These are phyloP conservation scores for Hyles euphorbiae DNA, from an alignment of 1,140 invertebrate species.

Conservation along the genomic window DNA sequence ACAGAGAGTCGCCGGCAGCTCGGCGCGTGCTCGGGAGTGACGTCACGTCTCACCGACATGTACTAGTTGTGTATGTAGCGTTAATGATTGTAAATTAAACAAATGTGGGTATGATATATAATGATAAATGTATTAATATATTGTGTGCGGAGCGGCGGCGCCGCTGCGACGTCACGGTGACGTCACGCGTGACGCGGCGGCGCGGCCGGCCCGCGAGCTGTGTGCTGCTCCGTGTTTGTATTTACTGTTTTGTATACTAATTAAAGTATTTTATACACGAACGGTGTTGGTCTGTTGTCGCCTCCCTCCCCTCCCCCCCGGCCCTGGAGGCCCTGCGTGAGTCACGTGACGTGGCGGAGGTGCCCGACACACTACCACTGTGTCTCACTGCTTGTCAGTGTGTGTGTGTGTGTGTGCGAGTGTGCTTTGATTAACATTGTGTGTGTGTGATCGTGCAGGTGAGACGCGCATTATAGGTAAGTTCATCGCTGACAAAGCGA, in stretches of 20 bases:
- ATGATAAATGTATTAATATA: slow-evolving; percentile 25
- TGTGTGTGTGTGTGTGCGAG: slow-evolving; percentile 9
- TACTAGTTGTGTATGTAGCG: too few species aligned
- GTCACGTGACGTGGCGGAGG: not conserved
- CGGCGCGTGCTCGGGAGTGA: too few species aligned
- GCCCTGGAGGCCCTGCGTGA: not conserved
- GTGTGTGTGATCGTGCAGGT: too few species aligned
- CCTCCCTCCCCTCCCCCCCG: slow-evolving; percentile 5
- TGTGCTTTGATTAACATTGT: not conserved
- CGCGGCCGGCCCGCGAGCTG: slow-evolving; percentile 14
- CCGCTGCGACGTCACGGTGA: slow-evolving; percentile 1
- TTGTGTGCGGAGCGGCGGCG: slow-evolving; percentile 14
- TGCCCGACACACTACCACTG: not conserved
- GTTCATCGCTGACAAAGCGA: too few species aligned
- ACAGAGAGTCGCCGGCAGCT: too few species aligned
- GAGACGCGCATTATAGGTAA: too few species aligned
- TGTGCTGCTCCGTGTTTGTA: slow-evolving; percentile 37
- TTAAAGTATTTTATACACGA: slow-evolving; percentile 48
- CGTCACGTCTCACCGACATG: too few species aligned
- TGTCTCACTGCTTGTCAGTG: slow-evolving; percentile 1
- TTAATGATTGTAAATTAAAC: slow-evolving; percentile 20
- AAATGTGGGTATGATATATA: slow-evolving; percentile 22
- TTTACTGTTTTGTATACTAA: slow-evolving; percentile 49
- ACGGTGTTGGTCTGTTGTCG: slow-evolving; percentile 31
- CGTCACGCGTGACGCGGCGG: slow-evolving; percentile 5